Evolutionary conservation across 2,113 vertebrate species (phyloP), one percentile per base, ranked within the genome.

Genomic region (Actenoides lindsayi): DNA sequence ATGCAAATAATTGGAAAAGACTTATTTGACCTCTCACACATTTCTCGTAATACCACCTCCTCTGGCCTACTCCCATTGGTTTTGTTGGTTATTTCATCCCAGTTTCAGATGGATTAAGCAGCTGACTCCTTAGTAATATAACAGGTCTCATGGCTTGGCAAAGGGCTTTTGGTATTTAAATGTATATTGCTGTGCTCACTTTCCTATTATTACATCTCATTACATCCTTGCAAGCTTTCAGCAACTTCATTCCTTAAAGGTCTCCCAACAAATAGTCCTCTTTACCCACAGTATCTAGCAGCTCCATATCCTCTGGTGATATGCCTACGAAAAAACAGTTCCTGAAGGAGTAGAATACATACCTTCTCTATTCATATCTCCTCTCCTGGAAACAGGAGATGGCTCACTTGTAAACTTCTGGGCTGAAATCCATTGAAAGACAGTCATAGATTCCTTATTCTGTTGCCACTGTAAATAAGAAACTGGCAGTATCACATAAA

Each of bases 391-490:
- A 82, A 90, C 30, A 78, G 25, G 20, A 35, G 39, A 69, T 30
- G 14, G 57, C 35, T 88, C 50, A 65, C 54, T 86, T 88, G 39
- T 54, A 79, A 93, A 54, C 10, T 75, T 81, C 48, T 89, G 65
- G 70, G 41, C 62, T 84, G n/a, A 93, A 95, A 91, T 93, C 65
- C 77, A 91, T 33, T 73, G 69, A 70, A 94, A 96, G 86, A 71
- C 62, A 89, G 69, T 87, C 77, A 75, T 21, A 68, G 57, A 91
- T 86, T 82, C 83, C 84, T 93, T 62, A 64, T 80, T 59, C 46
- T 76, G 27, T 56, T 94, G 50, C 59, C 74, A 85, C 59, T 76
- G 60, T 81, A 95, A 91, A 84, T 86, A 87, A 94, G 35, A 78
- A 95, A 82, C 37, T 62, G 60, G 59, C 33, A 91, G 63, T 51